phyloP scores from a whole-genome alignment of 2,797 vertebrate genomes.

The Fringilla coelebs region DNA sequence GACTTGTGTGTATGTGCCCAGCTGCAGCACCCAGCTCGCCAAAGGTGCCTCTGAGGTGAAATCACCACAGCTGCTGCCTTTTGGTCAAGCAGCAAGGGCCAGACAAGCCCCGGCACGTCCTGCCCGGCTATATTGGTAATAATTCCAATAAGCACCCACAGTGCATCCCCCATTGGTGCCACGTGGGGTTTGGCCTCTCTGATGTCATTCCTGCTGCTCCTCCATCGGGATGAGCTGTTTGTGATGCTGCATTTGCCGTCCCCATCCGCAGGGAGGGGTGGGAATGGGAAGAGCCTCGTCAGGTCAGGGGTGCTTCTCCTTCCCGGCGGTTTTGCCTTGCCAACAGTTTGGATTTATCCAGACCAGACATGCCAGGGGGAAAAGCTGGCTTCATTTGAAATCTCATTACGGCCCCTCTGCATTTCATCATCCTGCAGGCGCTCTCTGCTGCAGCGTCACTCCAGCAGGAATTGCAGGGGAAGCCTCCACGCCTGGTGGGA shows the following conservation, averaged over 20 bases:
- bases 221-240: background rate
- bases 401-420: constrained; percentile 42
- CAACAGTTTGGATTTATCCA: background rate
- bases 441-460: background rate
- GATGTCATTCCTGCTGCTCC: accelerated
- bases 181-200: accelerated
- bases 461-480: constrained; percentile 7
- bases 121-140: too few species aligned
- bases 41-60: too few species aligned
- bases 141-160: background rate
- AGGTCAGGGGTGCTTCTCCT: background rate
- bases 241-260: background rate
- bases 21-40: too few species aligned
- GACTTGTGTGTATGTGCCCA: too few species aligned
- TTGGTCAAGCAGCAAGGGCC: too few species aligned
- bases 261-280: background rate
- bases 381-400: constrained; percentile 32
- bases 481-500: background rate
- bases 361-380: constrained; percentile 23
- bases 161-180: accelerated
- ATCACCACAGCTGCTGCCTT: too few species aligned
- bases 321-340: background rate
- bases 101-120: too few species aligned
- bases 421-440: constrained; percentile 49
- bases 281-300: background rate